Evolutionary conservation across 1,140 invertebrate genomes (phyloP), one percentile per base, ranked within the genome.

Genomic region (Holcopasites calliopsidis): DNA sequence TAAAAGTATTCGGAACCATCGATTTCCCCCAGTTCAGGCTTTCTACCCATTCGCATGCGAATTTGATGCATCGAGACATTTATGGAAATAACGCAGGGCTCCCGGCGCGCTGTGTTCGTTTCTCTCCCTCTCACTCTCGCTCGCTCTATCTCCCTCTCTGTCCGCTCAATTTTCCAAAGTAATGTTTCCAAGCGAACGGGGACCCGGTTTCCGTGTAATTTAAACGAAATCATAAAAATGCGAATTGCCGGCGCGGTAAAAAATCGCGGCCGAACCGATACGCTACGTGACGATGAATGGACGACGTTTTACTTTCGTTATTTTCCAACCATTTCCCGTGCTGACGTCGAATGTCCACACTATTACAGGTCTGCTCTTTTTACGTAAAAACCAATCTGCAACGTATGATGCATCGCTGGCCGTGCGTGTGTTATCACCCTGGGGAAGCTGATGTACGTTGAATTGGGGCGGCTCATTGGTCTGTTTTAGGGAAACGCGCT

Each of bases 401-500:
- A 83, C 80, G 38, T 79, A 76, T 83, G 72, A 83, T 72, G 76
- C 80, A 82, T 83, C 28, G 60, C 40, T 26, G 71, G 57, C 38
- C 28, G 31, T 31, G 26, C 60, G 52, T 66, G 70, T 55, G 42
- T 64, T 31, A 54, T 31, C 50, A 54, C 50, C 50, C 50, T 4
- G 26, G 50, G 50, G 50, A 4, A 47, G n/a, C 60, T 75, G 71
- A 80, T 79, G 69, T 84, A 77, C 74, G 73, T 77, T 26, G 75
- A 62, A 44, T 68, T 66, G 71, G 55, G 33, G 62, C 47, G 78
- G 65, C 52, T 76, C 78, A 81, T 85, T 79, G 83, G 71, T 83
- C 78, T 69, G 66, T 86, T 85, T 85, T 84, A 82, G 83, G 79
- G 79, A 85, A 85, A 82, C 78, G 65, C 54, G n/a, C 77, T 79